phyloP scores from a whole-genome alignment of 2,113 vertebrate species.

The Onychorhynchus coronatus region DNA sequence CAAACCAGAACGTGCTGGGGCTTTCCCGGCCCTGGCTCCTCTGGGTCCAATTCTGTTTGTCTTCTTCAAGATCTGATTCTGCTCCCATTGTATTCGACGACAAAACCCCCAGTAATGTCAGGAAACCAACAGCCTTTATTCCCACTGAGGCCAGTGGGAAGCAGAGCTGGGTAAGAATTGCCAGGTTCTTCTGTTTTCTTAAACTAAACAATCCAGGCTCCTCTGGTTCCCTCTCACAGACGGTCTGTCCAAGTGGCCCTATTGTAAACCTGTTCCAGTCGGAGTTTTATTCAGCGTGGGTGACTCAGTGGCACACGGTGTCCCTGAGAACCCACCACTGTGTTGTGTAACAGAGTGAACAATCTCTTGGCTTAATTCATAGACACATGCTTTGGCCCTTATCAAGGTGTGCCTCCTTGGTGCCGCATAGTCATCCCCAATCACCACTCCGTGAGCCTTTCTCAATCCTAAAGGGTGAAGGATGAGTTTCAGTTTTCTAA shows the following conservation, averaged over 20 bases:
- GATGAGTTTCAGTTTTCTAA: neutral
- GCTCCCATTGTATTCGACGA: conserved; percentile 51
- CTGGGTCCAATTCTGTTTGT: conserved; percentile 48
- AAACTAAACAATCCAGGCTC: conserved; percentile 44
- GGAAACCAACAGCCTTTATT: conserved; percentile 48
- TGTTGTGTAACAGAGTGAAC: neutral
- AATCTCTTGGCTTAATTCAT: neutral
- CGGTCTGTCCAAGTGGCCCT: neutral
- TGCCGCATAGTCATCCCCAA: neutral
- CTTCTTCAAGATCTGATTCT: conserved; percentile 42
- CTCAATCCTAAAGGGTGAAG: neutral
- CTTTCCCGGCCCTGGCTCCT: conserved; percentile 44
- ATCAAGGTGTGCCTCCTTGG: neutral
- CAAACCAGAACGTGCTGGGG: conserved; percentile 45
- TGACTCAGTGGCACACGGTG: neutral
- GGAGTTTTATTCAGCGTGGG: neutral
- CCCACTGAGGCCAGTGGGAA: conserved; percentile 53
- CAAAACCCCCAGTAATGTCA: conserved; percentile 48
- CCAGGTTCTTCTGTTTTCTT: conserved; percentile 60
- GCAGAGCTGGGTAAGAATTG: conserved; percentile 42
- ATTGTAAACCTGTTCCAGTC: conserved; percentile 24
- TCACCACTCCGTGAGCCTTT: neutral
- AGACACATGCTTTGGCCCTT: neutral
- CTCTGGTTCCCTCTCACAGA: neutral
- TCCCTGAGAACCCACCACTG: neutral